These are phyloP conservation scores for Simalia tracyae DNA, from an alignment of 2,797 vertebrate species.

Conservation along the genomic window DNA sequence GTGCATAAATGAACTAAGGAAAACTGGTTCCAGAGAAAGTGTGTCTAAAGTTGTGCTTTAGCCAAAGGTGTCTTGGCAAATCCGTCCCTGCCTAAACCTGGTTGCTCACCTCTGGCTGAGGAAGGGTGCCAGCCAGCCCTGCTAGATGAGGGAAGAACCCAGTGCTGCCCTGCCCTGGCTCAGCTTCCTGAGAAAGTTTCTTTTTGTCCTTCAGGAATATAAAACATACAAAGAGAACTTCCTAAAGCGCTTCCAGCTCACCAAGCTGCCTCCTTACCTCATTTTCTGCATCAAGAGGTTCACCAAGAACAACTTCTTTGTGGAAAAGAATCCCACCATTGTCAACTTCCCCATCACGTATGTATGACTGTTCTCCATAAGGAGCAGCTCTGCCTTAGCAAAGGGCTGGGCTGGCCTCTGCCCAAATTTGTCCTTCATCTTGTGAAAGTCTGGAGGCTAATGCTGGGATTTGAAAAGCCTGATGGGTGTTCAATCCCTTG, in stretches of 20 bases:
- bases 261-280: slow-evolving; percentile 92
- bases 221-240: slow-evolving; percentile 99
- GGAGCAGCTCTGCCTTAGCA: background rate
- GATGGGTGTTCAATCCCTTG: background rate
- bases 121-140: no score
- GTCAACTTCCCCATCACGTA: slow-evolving; percentile 99
- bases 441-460: background rate
- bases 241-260: slow-evolving; percentile 95
- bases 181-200: background rate
- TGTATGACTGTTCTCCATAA: slow-evolving; percentile 43
- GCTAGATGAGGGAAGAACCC: background rate
- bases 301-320: slow-evolving; percentile 99
- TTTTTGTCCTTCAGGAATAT: slow-evolving; percentile 81
- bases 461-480: background rate
- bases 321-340: slow-evolving; percentile 98
- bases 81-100: background rate
- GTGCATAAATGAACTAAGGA: background rate
- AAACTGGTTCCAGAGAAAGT: no score
- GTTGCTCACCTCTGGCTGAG: background rate
- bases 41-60: background rate
- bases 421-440: background rate
- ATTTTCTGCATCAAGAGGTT: slow-evolving; percentile 98
- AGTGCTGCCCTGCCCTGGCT: no score
- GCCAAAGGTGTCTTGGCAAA: background rate
- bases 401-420: background rate